phyloP scores from a whole-genome alignment of 30 jellyfish, hydroid and myxozoan genomes.

The Hydra vulgaris region DNA sequence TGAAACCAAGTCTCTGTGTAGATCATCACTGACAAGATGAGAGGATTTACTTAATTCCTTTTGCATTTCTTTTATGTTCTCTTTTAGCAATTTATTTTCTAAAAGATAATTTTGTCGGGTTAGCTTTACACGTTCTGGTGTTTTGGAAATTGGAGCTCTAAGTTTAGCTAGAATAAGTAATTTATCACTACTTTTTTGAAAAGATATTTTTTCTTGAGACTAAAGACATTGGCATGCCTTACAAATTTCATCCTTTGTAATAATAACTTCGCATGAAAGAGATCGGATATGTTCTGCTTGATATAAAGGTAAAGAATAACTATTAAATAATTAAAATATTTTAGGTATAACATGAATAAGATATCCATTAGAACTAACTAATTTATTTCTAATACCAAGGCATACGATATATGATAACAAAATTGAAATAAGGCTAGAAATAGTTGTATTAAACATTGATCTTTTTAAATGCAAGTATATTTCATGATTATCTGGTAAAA shows the following conservation, averaged over 20 bases:
- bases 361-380: not conserved
- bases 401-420: slow-evolving; percentile 11
- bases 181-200: not conserved
- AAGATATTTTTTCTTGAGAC: not conserved
- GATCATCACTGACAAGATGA: no score
- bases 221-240: not conserved
- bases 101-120: slow-evolving; percentile 13
- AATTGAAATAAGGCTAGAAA: slow-evolving; percentile 21
- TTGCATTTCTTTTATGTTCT: slow-evolving; percentile 1
- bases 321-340: not conserved
- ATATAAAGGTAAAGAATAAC: not conserved
- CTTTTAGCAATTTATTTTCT: slow-evolving; percentile 5
- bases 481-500: slow-evolving; percentile 27
- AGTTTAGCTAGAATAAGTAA: not conserved
- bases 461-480: slow-evolving; percentile 3
- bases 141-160: not conserved
- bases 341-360: not conserved
- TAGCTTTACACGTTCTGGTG: slow-evolving; percentile 20
- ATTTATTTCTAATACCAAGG: slow-evolving; percentile 9
- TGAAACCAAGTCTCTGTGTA: no score
- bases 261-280: not conserved
- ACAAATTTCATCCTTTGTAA: not conserved
- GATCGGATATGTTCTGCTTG: not conserved
- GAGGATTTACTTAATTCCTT: slow-evolving; percentile 1
- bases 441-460: slow-evolving; percentile 24